These are phyloP conservation scores for Eurypyga helias DNA, from an alignment of 2,113 vertebrate genomes.

Conservation along the genomic window DNA sequence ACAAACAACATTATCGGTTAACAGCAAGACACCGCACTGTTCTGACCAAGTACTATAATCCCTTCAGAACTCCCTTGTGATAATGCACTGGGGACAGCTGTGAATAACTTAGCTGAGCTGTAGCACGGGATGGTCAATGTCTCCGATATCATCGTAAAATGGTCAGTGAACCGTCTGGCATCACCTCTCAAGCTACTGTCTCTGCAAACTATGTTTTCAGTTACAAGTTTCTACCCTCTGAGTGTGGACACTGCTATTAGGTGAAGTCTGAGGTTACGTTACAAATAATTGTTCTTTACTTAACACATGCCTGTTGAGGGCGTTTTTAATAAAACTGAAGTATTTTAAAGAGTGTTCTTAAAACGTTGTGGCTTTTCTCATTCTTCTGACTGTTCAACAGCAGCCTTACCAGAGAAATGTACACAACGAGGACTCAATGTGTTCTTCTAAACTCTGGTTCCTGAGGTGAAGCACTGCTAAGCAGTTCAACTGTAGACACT, in stretches of 20 bases:
- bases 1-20: not conserved
- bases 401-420: not conserved
- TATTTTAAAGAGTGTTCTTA: not conserved
- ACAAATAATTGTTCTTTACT: not conserved
- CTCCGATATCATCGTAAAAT: not conserved
- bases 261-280: not conserved
- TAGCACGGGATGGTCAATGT: not conserved
- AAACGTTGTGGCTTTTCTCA: not conserved
- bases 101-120: not conserved
- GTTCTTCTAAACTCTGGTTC: not conserved
- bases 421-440: not conserved
- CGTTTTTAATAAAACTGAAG: conserved; percentile 1
- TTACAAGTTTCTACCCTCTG: not conserved
- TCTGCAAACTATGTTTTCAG: not conserved
- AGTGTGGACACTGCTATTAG: not conserved
- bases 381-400: not conserved
- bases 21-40: not conserved
- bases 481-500: not conserved
- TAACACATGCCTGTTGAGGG: not conserved
- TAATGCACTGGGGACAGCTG: not conserved
- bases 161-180: not conserved
- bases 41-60: not conserved
- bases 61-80: not conserved
- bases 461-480: not conserved
- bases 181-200: not conserved